Evolutionary conservation across 2,888 invertebrate species (phyloP), one percentile per base, ranked within the genome.

Genomic region (Lepeophtheirus nordmannii): DNA sequence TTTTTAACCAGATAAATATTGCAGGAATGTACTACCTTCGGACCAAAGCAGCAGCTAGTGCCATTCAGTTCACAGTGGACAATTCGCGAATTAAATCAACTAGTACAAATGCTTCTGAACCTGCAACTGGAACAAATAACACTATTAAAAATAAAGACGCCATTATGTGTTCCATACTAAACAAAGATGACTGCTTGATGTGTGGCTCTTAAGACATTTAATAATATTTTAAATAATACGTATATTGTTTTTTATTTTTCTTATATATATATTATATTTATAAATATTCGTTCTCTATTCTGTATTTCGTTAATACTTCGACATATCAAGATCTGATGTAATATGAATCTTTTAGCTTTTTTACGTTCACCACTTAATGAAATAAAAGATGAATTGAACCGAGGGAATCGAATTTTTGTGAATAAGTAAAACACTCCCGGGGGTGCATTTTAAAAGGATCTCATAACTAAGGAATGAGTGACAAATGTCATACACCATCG

Each of bases 41-140:
- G 62, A 96, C 94, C 0, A 94, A 93, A 74, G 91, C 97, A 9
- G 97, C 97, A 0, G 92, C 88, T 1, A 86, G 89, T 75, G 92
- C 97, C 8, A 91, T 97, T 71, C 93, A 98, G 74, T 97, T 98
- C 76, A 97, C 97, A 0, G 93, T 97, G 0, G 93, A 97, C 76
- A 96, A 96, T 74, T 78, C 80, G 0, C 84, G 82, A 72, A 74
- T 85, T 30, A 74, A 74, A 9, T 75, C 75, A 37, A 68, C 67
- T 58, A 46, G 41, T 22, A n/a, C 64, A 10, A 69, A 68, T 12
- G 68, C n/a, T 3, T 56, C 56, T 10, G 59, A 40, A 20, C n/a
- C n/a, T n/a, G 30, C 60, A 65, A 61, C 41, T 30, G 37, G 69
- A 67, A 69, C 72, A 58, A 71, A 76, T 12, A 39, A 65, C 7